Base-by-base conservation (phyloP, 2,113 vertebrate species). In the Gasterosteus aculeatus region DNA sequence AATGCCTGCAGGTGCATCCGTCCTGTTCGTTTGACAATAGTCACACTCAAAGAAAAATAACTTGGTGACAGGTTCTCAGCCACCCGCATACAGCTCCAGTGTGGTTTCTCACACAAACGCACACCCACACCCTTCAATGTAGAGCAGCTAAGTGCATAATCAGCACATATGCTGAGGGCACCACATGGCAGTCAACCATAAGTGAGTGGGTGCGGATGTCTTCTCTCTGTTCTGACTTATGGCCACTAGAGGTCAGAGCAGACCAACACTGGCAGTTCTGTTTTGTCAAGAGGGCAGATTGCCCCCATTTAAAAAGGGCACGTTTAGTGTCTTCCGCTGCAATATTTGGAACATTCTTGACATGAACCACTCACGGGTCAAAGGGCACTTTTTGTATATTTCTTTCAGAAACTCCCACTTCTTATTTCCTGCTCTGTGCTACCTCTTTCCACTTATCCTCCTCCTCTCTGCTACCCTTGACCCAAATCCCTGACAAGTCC, bases 211-310 rank as follows among this genome's bases (percentile, higher is more conserved):
- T 31, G 44, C 5, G 38, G 5, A 16, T 66, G 22, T 33, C 29
- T 60, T 22, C 11, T 10, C 11, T 12, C 0, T 62, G 18, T 65
- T 75, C 51, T 11, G 6, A 33, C 11, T 70, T 31, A 19, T 61
- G 3, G 29, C 88, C 88, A 85, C 87, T 88, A 91, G 91, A 85
- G 79, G 91, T 80, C 88, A 90, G 73, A 12, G 26, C 3, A 75
- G 49, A 18, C 18, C 77, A 57, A 58, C 3, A 11, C 29, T 79
- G 10, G 15, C 47, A 35, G 26, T 31, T 47, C 29, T 35, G 7
- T 39, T n/a, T n/a, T 19, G 18, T 39, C 3, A 56, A 18, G 56
- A 2, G n/a, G 19, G 12, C 72, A n/a, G 57, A 49, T 26, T 49
- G 26, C 19, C 72, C 22, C 22, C 62, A 77, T 69, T 71, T 38